Evolutionary conservation across 2,113 vertebrate species (phyloP), one percentile per base, ranked within the genome.

Genomic region (Daphoenositta chrysoptera): DNA sequence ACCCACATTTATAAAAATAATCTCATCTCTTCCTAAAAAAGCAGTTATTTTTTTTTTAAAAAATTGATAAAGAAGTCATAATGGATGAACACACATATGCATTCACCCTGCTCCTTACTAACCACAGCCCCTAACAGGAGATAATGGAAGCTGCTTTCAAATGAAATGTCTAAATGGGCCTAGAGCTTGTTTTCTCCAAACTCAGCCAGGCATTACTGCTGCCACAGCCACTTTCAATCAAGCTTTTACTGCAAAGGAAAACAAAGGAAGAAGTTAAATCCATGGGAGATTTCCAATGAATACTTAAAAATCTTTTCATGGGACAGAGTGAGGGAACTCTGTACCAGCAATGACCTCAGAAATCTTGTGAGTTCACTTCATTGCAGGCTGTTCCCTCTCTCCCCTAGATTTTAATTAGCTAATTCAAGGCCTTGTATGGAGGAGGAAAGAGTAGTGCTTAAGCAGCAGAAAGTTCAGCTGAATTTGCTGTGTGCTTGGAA

Each of bases 161-260:
- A 96, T 35, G 93, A 97, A 96, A 95, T 9, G 39, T 95, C 96
- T 97, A 96, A 97, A 97, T 94, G 95, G 96, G 97, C 76, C 92
- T 90, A 79, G 95, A 94, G 96, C 97, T 98, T 91, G 97, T 97
- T 98, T 98, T 98, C 98, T 98, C 97, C 94, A 95, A 96, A 95
- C 90, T 94, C 97, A 97, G 98, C 98, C 98, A 98, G 98, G 98
- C 98, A 98, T 98, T 96, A 91, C 97, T 97, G 97, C 97, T 98
- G 98, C 98, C 98, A 98, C 97, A 97, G 98, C 96, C 97, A 98
- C 97, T 98, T 98, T 98, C 97, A 98, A 98, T 98, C 98, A 98
- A 98, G 97, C 98, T 97, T 98, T 98, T 98, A 98, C 97, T 98
- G 96, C 96, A 97, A 96, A 97, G 97, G 94, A 94, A 97, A 98